Base-by-base conservation (phyloP, 2,797 vertebrate species). In the Gouania willdenowi region DNA sequence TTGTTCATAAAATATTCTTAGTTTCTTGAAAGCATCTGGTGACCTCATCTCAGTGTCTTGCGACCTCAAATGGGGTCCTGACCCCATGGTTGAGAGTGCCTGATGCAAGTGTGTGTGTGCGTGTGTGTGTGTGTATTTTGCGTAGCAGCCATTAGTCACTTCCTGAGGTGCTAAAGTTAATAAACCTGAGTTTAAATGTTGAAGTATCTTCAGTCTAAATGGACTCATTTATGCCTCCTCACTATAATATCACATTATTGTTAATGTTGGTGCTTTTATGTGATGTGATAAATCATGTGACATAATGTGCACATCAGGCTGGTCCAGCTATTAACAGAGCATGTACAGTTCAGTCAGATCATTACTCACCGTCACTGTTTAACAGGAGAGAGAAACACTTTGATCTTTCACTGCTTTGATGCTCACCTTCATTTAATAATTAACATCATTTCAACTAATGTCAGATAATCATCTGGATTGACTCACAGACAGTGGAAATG, bases 91-190 rank as follows among this genome's bases (percentile, higher is more conserved):
- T 19, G 18, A 6, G 18, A 1, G 18, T 19, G 18, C 19, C 4
- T 1, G 18, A 13, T 38, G 42, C 46, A 33, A 43, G 6, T 38
- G 31, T 8, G 7, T 8, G 3, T 31, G 12, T 36, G 19, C 23
- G 17, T 36, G 18, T 50, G 31, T 31, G 7, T 37, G 43, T 47
- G 29, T 39, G 15, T 46, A 38, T 46, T 56, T 54, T 42, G 40
- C 39, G 35, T 53, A 41, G 38, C 29, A 52, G 48, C 50, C 58
- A 70, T 77, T 73, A 58, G 63, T 58, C 32, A 38, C 44, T 42
- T 54, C 52, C 41, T 54, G 45, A 43, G 35, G 62, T 33, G 41
- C 46, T 8, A 38, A 50, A 46, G 54, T 71, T 46, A 46, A 59
- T 68, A 63, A 58, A 61, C 26, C 37, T 9, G 36, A 61, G 48